Conservation (phyloP, 2,113 vertebrate species). For the Caretta caretta region DNA sequence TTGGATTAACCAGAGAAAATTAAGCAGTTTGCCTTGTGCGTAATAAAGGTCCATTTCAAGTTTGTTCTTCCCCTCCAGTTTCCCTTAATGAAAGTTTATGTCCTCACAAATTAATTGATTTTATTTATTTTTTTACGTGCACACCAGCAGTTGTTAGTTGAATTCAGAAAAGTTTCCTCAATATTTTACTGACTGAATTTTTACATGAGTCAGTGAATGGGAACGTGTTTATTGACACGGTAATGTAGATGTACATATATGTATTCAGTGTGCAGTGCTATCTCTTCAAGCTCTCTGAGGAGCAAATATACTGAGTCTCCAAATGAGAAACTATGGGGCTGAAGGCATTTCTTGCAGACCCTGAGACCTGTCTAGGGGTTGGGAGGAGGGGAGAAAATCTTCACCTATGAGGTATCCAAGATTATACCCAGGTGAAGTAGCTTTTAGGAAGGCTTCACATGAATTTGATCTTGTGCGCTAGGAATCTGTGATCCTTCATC, state of each 20-base stretch:
- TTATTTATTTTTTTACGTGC: conserved; percentile 11
- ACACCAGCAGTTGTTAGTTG: conserved; percentile 11
- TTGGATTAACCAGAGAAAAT: conserved; percentile 34
- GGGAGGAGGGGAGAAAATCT: not conserved
- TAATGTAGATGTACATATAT: not conserved
- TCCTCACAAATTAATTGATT: conserved; percentile 19
- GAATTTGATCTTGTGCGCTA: not conserved
- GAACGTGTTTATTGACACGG: not conserved
- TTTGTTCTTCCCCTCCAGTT: conserved; percentile 53
- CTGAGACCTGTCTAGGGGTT: not conserved
- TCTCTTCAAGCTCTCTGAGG: conserved; percentile 12
- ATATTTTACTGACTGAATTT: not conserved
- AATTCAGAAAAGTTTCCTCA: conserved; percentile 29
- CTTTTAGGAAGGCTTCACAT: not conserved
- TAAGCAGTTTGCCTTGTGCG: conserved; percentile 34
- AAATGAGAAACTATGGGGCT: too few species aligned
- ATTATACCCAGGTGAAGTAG: not conserved
- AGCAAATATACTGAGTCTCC: not conserved
- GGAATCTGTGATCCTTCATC: not conserved
- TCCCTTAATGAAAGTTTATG: conserved; percentile 39
- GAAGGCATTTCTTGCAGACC: not conserved
- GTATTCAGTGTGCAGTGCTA: accelerated
- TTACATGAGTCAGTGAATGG: not conserved
- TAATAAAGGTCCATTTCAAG: conserved; percentile 69
- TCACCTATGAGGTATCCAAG: not conserved